These are phyloP conservation scores for Tachysurus vachellii DNA, from an alignment of 2,113 vertebrate genomes.

Conservation along the genomic window DNA sequence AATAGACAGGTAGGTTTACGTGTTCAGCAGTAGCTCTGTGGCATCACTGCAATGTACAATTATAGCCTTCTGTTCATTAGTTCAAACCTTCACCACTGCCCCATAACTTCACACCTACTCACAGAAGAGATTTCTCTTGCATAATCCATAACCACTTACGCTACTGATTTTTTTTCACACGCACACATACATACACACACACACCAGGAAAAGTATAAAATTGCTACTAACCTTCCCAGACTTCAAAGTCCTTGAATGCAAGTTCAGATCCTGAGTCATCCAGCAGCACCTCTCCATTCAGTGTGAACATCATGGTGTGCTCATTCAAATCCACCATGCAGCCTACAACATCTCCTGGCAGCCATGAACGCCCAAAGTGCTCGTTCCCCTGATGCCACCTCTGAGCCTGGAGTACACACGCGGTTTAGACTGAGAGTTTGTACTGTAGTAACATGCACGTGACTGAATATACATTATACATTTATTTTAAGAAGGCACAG, in stretches of 20 bases:
- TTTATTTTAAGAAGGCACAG: background rate
- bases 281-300: constrained; percentile 92
- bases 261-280: constrained; percentile 94
- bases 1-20: background rate
- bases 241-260: constrained; percentile 93
- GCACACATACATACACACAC: background rate
- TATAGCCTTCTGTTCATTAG: background rate
- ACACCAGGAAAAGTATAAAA: background rate
- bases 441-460: background rate
- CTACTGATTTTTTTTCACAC: background rate
- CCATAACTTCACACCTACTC: background rate
- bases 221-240: constrained; percentile 80
- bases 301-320: constrained; percentile 93
- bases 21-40: background rate
- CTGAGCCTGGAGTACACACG: constrained; percentile 78
- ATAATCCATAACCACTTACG: background rate
- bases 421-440: too few species aligned
- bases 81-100: background rate
- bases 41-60: background rate
- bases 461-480: background rate
- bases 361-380: constrained; percentile 92
- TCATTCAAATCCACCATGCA: constrained; percentile 97
- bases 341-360: constrained; percentile 87
- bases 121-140: background rate
- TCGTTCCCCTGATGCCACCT: constrained; percentile 96